Percentiles rank a stretch among this genome's conserved stretches.
Conservation (phyloP, 1,140 invertebrate genomes). For the Nasonia vitripennis region DNA sequence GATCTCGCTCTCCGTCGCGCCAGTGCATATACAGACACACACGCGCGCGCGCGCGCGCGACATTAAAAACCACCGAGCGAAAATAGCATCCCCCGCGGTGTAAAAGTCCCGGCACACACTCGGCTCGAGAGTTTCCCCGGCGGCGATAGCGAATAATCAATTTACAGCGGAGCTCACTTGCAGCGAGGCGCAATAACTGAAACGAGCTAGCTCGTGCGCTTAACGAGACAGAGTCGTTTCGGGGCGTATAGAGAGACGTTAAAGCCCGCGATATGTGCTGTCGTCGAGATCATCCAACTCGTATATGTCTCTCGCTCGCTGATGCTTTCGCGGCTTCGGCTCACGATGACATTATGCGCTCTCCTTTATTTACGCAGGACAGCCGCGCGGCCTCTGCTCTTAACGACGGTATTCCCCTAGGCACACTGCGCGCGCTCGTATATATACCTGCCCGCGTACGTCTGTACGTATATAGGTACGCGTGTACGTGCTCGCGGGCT, state of each 20-base stretch:
- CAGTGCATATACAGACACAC: no score
- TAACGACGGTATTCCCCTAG: constrained; percentile 16
- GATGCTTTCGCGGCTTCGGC: background rate
- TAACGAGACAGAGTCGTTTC: constrained; percentile 46
- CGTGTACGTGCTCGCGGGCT: background rate
- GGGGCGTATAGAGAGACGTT: constrained; percentile 29
- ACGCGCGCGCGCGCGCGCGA: no score
- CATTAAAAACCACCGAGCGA: no score
- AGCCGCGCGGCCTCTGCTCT: background rate
- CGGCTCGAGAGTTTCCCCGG: background rate
- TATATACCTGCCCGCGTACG: background rate
- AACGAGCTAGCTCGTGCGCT: constrained; percentile 37
- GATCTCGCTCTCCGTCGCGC: background rate
- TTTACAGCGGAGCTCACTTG: constrained; percentile 6
- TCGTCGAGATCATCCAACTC: background rate
- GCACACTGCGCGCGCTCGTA: background rate
- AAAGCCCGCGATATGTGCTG: background rate
- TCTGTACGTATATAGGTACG: background rate
- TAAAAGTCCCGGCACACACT: background rate
- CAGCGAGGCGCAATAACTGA: constrained; percentile 34
- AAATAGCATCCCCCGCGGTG: no score
- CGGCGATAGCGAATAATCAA: constrained; percentile 40
- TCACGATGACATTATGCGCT: constrained; percentile 13
- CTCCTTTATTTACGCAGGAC: constrained; percentile 12
- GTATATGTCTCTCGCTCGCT: background rate